Evolutionary conservation across 1,140 invertebrate genomes (phyloP).

Genomic region (Anastrepha ludens): DNA sequence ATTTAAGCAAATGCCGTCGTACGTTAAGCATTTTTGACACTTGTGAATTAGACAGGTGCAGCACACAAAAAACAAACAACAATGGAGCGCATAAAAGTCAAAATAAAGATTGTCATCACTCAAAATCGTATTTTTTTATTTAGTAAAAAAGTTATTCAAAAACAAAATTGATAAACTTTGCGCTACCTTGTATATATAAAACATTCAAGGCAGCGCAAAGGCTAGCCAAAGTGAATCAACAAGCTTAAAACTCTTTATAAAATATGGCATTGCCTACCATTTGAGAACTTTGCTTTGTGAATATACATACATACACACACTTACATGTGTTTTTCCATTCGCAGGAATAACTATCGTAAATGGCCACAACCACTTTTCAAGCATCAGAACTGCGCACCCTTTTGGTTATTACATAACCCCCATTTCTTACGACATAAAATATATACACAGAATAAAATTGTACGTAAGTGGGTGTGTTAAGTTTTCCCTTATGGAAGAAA

Average conservation of each 20-base stretch:
- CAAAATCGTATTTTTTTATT: too few relatives aligned
- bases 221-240: background rate
- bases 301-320: background rate
- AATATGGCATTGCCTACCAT: background rate
- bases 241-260: background rate
- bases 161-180: too few relatives aligned
- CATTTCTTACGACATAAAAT: background rate
- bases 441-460: background rate
- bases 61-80: too few relatives aligned
- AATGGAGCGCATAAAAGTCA: too few relatives aligned
- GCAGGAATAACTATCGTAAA: constrained; percentile 13
- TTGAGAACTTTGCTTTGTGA: too few relatives aligned
- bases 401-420: background rate
- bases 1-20: too few relatives aligned
- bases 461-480: constrained; percentile 20
- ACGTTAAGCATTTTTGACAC: too few relatives aligned
- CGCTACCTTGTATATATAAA: too few relatives aligned
- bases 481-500: constrained; percentile 10
- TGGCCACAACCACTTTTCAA: background rate
- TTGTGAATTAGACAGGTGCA: too few relatives aligned
- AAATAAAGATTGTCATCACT: too few relatives aligned
- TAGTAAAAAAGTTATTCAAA: too few relatives aligned
- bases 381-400: background rate
- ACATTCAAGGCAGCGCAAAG: background rate
- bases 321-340: background rate